A percentile compares a stretch with the other conserved stretches of the same genome.
phyloP scores from a whole-genome alignment of 2,797 vertebrate genomes.

The Eurystomus glaucurus region DNA sequence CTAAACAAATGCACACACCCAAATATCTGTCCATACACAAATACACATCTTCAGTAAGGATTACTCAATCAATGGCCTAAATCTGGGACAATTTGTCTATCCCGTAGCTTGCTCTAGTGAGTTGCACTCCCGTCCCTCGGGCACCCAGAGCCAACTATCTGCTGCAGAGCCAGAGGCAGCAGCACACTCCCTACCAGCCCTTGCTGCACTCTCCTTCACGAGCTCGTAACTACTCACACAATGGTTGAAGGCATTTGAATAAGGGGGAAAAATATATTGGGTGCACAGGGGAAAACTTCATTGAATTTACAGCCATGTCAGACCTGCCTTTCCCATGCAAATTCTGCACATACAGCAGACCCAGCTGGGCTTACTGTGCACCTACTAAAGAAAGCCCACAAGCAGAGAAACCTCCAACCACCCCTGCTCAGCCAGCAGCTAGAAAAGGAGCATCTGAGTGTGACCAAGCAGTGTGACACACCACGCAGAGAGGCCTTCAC shows the following conservation, averaged over 20 bases:
- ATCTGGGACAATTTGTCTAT: slow-evolving; percentile 30
- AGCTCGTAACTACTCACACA: background rate
- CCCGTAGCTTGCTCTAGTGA: background rate
- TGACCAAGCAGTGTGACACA: accelerated
- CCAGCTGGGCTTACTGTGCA: background rate
- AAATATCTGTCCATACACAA: background rate
- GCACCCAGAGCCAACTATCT: background rate
- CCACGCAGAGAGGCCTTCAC: accelerated
- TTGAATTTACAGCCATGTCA: background rate
- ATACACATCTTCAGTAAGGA: background rate
- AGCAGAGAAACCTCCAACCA: background rate
- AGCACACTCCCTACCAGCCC: background rate
- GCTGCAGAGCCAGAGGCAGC: background rate
- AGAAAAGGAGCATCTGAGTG: accelerated
- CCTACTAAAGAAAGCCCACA: background rate
- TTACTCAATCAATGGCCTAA: slow-evolving; percentile 43
- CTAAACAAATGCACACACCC: background rate
- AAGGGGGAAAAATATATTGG: background rate
- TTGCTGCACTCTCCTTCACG: accelerated
- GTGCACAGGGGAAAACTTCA: accelerated
- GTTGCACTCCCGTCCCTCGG: background rate
- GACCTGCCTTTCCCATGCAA: accelerated
- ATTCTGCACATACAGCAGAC: background rate
- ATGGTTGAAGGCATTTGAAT: background rate
- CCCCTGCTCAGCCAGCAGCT: background rate